Evolutionary conservation across 2,797 vertebrate species (phyloP), one percentile per base, ranked within the genome.

Genomic region (Sebastes dallii): DNA sequence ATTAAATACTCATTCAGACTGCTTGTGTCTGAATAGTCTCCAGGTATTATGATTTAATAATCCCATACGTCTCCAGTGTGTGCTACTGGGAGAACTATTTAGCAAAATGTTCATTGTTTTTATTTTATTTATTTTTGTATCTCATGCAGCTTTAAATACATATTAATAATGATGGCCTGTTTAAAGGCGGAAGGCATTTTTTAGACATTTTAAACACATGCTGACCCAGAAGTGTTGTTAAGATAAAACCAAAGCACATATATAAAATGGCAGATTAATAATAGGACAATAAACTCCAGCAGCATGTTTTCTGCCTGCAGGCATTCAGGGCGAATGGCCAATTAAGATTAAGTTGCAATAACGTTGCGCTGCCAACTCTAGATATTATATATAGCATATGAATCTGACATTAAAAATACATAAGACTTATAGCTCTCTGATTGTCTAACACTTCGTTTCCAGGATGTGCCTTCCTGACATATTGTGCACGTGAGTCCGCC

Each of bases 401-500:
- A 78, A 75, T 78, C 34, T 34, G 58, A 77, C 61, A 77, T 78
- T 56, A 77, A 83, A 83, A 80, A 71, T 46, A 67, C 77, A 75
- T 27, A 20, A 4, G 29, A 64, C 54, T 77, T 2, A 42, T 20
- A 25, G 32, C 82, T 59, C 3, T 12, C 71, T 87, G 73, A 73
- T 69, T 29, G 77, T 73, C 32, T 50, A 2, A 56, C 22, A 12
- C 70, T 29, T 66, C 75, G 64, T 84, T 71, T 86, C 69, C 89
- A 98, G 97, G 97, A 95, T 98, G 97, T 77, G 97, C 97, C 78
- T 98, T 98, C 94, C 94, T 98, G 90, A 98, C 97, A 58, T 98
- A 97, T 86, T 98, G 97, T 71, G 97, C 97, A 73, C 96, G 97
- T 58, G 97, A 98, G 87, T 98, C 97, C 1, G 97, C 97, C 88